A percentile compares a stretch with the other conserved stretches of the same genome.
Evolutionary conservation across 1,140 invertebrate genomes (phyloP).

Genomic region (Bombus ignitus): DNA sequence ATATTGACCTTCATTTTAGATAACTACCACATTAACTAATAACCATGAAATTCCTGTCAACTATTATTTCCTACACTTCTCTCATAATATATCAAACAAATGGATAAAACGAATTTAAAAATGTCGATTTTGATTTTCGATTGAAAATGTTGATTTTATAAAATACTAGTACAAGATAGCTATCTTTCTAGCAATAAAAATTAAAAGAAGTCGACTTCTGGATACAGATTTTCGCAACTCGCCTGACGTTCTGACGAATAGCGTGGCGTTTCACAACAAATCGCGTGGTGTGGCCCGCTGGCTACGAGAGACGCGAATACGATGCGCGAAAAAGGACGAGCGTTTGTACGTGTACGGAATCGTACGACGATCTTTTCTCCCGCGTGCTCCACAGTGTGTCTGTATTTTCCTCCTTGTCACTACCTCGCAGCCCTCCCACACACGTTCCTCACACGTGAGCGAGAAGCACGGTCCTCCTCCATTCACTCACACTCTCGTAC

Average conservation of each 20-base stretch:
- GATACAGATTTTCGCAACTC: not conserved
- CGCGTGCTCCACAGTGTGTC: not conserved
- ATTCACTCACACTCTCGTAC: conserved; percentile 69
- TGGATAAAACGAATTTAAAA: too few relatives aligned
- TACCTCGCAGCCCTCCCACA: conserved; percentile 50
- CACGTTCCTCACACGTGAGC: conserved; percentile 68
- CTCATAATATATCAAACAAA: too few relatives aligned
- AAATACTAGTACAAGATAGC: not conserved
- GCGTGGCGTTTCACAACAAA: not conserved
- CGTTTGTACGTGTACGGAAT: conserved; percentile 30
- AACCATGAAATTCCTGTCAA: too few relatives aligned
- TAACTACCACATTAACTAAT: too few relatives aligned
- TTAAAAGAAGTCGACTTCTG: too few relatives aligned
- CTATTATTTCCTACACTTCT: too few relatives aligned
- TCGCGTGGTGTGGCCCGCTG: not conserved
- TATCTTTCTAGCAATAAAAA: not conserved
- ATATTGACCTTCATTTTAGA: too few relatives aligned
- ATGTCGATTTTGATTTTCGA: too few relatives aligned
- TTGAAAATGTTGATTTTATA: not conserved
- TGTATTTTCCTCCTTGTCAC: conserved; percentile 8
- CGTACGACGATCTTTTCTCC: conserved; percentile 19
- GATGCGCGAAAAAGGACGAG: not conserved
- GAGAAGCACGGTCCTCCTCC: conserved; percentile 58
- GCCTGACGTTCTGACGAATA: not conserved
- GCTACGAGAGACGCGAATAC: not conserved